Evolutionary conservation across 2,888 invertebrate genomes (phyloP).

Genomic region (Lithophane socia): DNA sequence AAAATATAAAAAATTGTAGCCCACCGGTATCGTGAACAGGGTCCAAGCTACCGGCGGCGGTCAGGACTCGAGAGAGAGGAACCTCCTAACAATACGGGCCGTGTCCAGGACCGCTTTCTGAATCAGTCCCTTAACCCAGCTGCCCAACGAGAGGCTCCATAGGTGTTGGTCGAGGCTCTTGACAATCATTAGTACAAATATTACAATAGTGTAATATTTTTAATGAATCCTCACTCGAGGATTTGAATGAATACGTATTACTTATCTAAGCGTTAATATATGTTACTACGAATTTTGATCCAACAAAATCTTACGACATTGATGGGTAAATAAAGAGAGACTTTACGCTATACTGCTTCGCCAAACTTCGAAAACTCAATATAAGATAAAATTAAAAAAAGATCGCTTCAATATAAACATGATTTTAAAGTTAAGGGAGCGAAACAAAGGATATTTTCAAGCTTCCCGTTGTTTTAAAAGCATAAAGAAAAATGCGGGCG

Average conservation of each 20-base stretch:
- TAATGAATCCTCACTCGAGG: neutral
- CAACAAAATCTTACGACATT: neutral
- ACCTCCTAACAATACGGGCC: too few relatives aligned
- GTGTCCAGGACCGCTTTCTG: too few relatives aligned
- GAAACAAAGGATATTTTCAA: conserved; percentile 62
- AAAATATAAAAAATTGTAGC: too few relatives aligned
- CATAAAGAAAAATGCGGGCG: conserved; percentile 70
- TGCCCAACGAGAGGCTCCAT: too few relatives aligned
- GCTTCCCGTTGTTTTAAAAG: conserved; percentile 69
- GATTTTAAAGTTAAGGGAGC: conserved; percentile 48
- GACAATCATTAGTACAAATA: too few relatives aligned
- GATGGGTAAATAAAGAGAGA: neutral
- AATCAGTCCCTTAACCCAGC: too few relatives aligned
- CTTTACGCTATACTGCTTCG: too few relatives aligned
- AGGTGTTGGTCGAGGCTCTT: too few relatives aligned
- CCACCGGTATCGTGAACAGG: too few relatives aligned
- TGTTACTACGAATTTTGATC: neutral
- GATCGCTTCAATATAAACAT: conserved; percentile 41
- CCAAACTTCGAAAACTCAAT: neutral
- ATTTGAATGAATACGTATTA: neutral
- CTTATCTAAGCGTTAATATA: neutral
- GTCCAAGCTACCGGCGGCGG: too few relatives aligned
- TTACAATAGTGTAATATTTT: too few relatives aligned
- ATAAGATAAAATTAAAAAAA: conserved; percentile 35
- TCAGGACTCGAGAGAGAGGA: too few relatives aligned